Evolutionary conservation across 2,797 vertebrate species (phyloP), one percentile per base, ranked within the genome.

Genomic region (Calcarius lapponicus): DNA sequence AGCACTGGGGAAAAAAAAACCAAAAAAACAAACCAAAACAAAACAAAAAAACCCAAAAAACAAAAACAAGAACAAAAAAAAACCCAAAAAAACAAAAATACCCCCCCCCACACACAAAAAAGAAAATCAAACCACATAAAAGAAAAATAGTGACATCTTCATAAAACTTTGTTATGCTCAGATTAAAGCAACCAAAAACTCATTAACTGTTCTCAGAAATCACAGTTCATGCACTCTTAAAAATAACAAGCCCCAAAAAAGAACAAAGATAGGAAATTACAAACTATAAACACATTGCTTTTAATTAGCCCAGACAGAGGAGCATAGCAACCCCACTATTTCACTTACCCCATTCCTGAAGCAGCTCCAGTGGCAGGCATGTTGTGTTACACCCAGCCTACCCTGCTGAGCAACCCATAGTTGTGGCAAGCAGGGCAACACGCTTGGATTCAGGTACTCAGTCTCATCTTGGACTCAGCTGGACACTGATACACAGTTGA

Each of bases 351-450:
- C 21, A 16, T 15, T 84, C 54, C 50, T 34, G 17, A 43, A 66
- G 26, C 45, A 57, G 62, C 54, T 84, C 22, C 54, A 57, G 54
- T 11, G 47, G 40, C 42, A 57, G 61, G 26, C 20, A 11, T 1
- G 0, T 15, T n/a, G 11, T 36, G 14, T 45, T 53, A 42, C 17
- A 36, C 31, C 4, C 32, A 16, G 15, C 31, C 7, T 3, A 3
- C 60, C 62, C 51, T 62, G 60, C 43, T 34, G 22, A 66, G 60
- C 40, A 57, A 2, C 25, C 19, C 51, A 80, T 17, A 80, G 42
- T 61, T 5, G 0, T 1, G 38, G 28, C 36, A 80, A 79, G 18
- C 54, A 29, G 17, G 13, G 11, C 36, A 85, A 56, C 21, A 62
- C 2, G 1, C 10, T 45, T 7, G 21, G 8, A 56, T 42, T 71